Conservation (phyloP, 2,113 vertebrate genomes). For the Barnardius zonarius region DNA sequence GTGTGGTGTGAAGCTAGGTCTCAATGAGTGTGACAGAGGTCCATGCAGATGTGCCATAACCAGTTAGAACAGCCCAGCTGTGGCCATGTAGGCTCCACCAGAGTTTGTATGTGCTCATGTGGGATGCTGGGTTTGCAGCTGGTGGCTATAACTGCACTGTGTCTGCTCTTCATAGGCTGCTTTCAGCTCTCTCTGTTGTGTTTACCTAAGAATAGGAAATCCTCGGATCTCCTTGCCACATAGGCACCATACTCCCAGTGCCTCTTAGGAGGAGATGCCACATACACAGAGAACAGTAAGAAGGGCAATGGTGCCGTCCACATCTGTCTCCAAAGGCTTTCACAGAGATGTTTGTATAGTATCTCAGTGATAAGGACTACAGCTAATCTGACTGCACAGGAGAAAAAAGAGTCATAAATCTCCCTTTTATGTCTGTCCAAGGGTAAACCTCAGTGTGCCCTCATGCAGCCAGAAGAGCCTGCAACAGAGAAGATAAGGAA, state of each 20-base stretch:
- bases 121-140: not conserved
- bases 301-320: not conserved
- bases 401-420: not conserved
- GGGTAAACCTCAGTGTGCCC: not conserved
- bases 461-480: not conserved
- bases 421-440: not conserved
- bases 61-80: not conserved
- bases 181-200: not conserved
- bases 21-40: rapidly evolving
- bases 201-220: not conserved
- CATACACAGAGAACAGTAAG: not conserved
- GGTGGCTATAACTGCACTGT: not conserved
- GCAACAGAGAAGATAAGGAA: not conserved
- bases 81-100: not conserved
- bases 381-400: not conserved
- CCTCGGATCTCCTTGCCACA: not conserved
- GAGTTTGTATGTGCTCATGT: not conserved
- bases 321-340: not conserved
- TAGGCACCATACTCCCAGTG: not conserved
- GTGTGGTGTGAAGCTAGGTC: not conserved
- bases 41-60: not conserved
- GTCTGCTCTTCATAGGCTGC: not conserved
- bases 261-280: not conserved
- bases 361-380: not conserved
- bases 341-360: not conserved